Percentiles rank a stretch among this genome's conserved stretches.
Conservation (phyloP, 2,797 vertebrate genomes). For the Artibeus lituratus region DNA sequence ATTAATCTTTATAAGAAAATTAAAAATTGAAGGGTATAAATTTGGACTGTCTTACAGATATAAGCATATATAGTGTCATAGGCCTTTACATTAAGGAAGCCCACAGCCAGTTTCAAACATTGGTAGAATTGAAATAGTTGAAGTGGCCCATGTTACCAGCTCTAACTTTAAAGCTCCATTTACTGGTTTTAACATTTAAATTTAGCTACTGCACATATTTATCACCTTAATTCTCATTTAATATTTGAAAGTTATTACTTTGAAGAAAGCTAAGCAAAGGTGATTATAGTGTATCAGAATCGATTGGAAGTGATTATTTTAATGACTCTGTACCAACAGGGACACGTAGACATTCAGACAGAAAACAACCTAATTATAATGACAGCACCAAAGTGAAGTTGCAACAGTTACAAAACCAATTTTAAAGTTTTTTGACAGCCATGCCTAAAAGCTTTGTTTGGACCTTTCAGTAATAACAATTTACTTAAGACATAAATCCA, state of each 20-base stretch:
- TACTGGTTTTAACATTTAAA: constrained; percentile 55
- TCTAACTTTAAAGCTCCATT: not conserved
- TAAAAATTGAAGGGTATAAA: not conserved
- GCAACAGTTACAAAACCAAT: constrained; percentile 46
- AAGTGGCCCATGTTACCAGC: not conserved
- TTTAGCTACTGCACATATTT: constrained; percentile 17
- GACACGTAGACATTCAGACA: constrained; percentile 28
- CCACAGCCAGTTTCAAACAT: not conserved
- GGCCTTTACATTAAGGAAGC: not conserved
- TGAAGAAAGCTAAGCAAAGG: constrained; percentile 51
- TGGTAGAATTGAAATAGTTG: not conserved
- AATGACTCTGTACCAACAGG: constrained; percentile 39
- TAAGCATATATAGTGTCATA: not conserved
- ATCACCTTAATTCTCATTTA: constrained; percentile 60
- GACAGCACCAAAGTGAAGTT: constrained; percentile 45
- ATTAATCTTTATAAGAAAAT: constrained; percentile 2
- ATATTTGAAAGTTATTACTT: constrained; percentile 53
- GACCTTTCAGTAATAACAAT: constrained; percentile 56
- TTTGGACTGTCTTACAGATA: not conserved
- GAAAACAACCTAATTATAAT: constrained; percentile 62
- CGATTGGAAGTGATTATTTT: constrained; percentile 63
- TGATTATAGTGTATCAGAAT: constrained; percentile 67
- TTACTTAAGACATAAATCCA: constrained; percentile 66
- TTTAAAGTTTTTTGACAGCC: constrained; percentile 66
- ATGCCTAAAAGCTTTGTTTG: constrained; percentile 61